Evolutionary conservation across 2,888 invertebrate species (phyloP), one percentile per base, ranked within the genome.

Genomic region (Cinara cedri): DNA sequence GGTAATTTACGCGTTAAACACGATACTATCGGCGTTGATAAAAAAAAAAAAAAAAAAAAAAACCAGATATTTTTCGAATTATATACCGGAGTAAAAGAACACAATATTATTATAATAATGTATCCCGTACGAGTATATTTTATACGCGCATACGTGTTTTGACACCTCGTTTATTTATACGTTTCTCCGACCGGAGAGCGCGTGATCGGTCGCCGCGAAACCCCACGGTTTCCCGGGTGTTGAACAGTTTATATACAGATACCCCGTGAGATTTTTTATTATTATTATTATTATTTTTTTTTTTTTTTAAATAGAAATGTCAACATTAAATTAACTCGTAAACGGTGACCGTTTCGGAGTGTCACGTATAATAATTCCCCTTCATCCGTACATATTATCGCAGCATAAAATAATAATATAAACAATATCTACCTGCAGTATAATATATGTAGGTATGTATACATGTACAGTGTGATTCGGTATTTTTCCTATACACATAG

Each of bases 291-390:
- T n/a, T n/a, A n/a, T n/a, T n/a, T n/a, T n/a, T n/a, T 75, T 63
- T 63, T 72, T 71, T 55, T 51, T 34, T 14, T n/a, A 16, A 74
- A 74, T 34, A 74, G 34, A 62, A 74, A 44, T 16, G 42, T 9
- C 42, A 54, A 65, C 51, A 42, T 65, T 74, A 74, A 74, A 74
- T 74, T 74, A 65, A 74, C 62, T 63, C 19, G 26, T 72, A 55
- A 70, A 57, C 42, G 55, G 42, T 14, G 21, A 24, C 42, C 44
- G 55, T 71, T 55, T 57, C 55, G 21, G 55, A 42, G 71, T 57
- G 71, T 71, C 71, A n/a, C 16, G 19, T 62, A 34, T 34, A 34
- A 34, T 34, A 34, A 34, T 34, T 34, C 34, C 6, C 34, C 34
- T 34, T 34, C 34, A 6, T 34, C n/a, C n/a, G n/a, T n/a, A n/a